Conservation (phyloP, 2,888 invertebrate genomes). For the Quadroppia sp. region DNA sequence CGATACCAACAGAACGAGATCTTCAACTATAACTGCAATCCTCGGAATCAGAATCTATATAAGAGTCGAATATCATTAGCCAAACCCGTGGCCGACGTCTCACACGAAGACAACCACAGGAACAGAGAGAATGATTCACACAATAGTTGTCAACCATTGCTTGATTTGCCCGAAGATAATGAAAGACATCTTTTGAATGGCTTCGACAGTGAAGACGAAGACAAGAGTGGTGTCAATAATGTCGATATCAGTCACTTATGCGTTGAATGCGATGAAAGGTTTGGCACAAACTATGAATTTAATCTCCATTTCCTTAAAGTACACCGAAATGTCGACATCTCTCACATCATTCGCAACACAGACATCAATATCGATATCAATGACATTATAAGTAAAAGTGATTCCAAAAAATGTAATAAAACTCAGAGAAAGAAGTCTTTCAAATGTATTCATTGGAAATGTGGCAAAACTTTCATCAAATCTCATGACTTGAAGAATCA, state of each 20-base stretch:
- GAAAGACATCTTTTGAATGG: not conserved
- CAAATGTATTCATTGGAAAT: not conserved
- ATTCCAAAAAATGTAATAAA: not conserved
- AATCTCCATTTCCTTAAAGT: conserved; percentile 18
- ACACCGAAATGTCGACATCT: not conserved
- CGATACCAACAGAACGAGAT: conserved; percentile 26
- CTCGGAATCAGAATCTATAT: conserved; percentile 14
- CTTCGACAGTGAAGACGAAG: not conserved
- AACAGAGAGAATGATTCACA: not conserved
- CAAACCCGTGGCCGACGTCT: not conserved
- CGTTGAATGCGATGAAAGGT: not conserved
- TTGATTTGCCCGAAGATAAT: not conserved
- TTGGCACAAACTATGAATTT: conserved; percentile 6
- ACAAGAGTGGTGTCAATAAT: not conserved
- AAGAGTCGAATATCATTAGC: not conserved
- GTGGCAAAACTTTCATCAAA: not conserved
- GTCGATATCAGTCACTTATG: not conserved
- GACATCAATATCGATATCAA: not conserved
- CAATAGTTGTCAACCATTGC: not conserved
- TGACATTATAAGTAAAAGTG: not conserved
- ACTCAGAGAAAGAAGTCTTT: not conserved
- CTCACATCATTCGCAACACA: not conserved
- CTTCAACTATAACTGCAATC: conserved; percentile 22
- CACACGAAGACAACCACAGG: not conserved
- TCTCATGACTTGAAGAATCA: conserved; percentile 12